A percentile compares a stretch with the other conserved stretches of the same genome.
Evolutionary conservation across 2,888 invertebrate genomes (phyloP).

Genomic region (Macrosiphum euphorbiae): DNA sequence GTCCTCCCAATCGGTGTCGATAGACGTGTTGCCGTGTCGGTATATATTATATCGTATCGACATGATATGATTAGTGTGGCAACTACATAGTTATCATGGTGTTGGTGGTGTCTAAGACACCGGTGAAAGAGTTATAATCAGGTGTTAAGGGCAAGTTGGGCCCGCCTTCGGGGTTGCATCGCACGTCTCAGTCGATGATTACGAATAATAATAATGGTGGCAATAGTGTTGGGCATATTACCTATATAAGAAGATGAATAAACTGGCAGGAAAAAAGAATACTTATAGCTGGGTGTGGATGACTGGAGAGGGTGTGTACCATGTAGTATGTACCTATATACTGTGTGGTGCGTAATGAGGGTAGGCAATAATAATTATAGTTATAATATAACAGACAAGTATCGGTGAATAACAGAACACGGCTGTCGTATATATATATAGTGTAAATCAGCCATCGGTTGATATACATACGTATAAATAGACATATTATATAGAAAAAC

Average conservation of each 20-base stretch:
- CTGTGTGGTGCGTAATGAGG: conserved; percentile 3
- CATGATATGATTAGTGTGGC: conserved; percentile 30
- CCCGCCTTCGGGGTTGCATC: conserved; percentile 57
- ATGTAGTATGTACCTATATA: neutral
- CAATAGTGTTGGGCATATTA: neutral
- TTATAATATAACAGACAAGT: neutral
- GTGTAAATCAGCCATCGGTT: conserved; percentile 9
- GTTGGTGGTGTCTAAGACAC: neutral
- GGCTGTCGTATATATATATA: neutral
- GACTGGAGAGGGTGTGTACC: conserved; percentile 7
- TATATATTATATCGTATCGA: neutral
- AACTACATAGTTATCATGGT: conserved; percentile 36
- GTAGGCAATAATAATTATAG: conserved; percentile 15
- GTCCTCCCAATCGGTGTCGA: conserved; percentile 15
- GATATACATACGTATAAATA: conserved; percentile 8
- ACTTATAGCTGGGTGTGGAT: conserved; percentile 6
- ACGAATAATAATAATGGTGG: conserved; percentile 44
- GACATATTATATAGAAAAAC: neutral
- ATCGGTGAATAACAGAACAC: neutral
- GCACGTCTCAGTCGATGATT: conserved; percentile 50
- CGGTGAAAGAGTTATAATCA: conserved; percentile 52
- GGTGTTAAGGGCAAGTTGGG: conserved; percentile 62
- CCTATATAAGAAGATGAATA: neutral
- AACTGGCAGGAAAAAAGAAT: neutral
- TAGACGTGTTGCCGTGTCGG: neutral